phyloP scores from a whole-genome alignment of 2,888 invertebrate genomes.

The Adelognathus sp. region DNA sequence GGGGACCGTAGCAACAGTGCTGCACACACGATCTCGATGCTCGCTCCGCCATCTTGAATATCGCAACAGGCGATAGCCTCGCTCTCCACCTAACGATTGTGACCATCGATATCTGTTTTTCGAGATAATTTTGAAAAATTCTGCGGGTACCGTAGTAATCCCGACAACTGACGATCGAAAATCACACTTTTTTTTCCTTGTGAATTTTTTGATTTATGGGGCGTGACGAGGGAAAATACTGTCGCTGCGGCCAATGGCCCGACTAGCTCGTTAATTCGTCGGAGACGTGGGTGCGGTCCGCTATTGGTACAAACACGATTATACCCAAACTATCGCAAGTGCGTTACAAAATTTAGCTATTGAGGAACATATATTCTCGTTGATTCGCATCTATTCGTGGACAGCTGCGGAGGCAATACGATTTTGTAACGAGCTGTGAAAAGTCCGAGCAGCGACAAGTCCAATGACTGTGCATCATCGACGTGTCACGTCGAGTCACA shows the following conservation, averaged over 20 bases:
- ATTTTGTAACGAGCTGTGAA: not conserved
- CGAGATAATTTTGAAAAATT: too few relatives aligned
- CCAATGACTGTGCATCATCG: conserved; percentile 39
- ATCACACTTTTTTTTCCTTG: not conserved
- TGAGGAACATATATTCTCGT: not conserved
- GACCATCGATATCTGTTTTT: too few relatives aligned
- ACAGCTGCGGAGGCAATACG: not conserved
- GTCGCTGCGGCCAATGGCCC: conserved; percentile 5
- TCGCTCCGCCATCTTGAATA: conserved; percentile 56
- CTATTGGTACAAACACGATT: conserved; percentile 1
- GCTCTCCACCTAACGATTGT: too few relatives aligned
- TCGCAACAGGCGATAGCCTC: not conserved
- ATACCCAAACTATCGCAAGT: not conserved
- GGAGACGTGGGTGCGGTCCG: conserved; percentile 44
- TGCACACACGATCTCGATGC: not conserved
- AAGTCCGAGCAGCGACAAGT: conserved; percentile 1
- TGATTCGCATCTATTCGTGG: not conserved
- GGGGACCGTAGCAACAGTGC: not conserved
- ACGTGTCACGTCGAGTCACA: conserved; percentile 20
- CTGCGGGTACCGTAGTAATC: too few relatives aligned
- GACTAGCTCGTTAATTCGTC: conserved; percentile 22
- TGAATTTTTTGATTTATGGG: not conserved
- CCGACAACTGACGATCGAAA: not conserved
- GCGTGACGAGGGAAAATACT: not conserved
- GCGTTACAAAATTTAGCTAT: not conserved